A percentile compares a stretch with the other conserved stretches of the same genome.
Evolutionary conservation across 2,888 invertebrate species (phyloP).

Genomic region (Mythimna lalbum): DNA sequence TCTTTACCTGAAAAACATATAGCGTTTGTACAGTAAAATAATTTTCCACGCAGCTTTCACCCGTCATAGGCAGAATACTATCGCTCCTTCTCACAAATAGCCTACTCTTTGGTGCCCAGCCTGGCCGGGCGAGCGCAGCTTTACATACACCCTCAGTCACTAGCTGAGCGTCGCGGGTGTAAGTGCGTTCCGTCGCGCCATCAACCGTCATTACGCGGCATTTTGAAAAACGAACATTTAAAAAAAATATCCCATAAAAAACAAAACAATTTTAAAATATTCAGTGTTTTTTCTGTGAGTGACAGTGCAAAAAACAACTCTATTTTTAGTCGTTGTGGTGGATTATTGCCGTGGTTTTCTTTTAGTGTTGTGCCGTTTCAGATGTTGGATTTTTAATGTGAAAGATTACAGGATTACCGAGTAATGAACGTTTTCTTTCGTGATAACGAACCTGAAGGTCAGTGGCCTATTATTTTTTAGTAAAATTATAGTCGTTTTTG

Average conservation of each 20-base stretch:
- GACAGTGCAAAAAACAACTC: conserved; percentile 54
- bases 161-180: conserved; percentile 73
- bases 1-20: background rate
- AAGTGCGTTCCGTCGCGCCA: conserved; percentile 52
- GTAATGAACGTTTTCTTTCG: conserved; percentile 68
- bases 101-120: conserved; percentile 81
- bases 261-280: conserved; percentile 47
- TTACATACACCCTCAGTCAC: conserved; percentile 85
- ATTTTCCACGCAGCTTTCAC: conserved; percentile 3
- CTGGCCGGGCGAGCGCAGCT: conserved; percentile 86
- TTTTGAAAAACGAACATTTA: conserved; percentile 75
- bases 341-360: conserved; percentile 54
- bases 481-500: conserved; percentile 25
- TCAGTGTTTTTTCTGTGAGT: conserved; percentile 53
- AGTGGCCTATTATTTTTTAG: conserved; percentile 50
- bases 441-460: conserved; percentile 64
- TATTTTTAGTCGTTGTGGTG: conserved; percentile 46
- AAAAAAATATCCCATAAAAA: conserved; percentile 40
- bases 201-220: conserved; percentile 70
- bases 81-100: conserved; percentile 49
- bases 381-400: conserved; percentile 67
- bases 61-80: conserved; percentile 35
- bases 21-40: background rate
- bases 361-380: conserved; percentile 62
- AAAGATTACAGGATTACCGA: conserved; percentile 65